Evolutionary conservation across 2,797 vertebrate genomes (phyloP), one percentile per base, ranked within the genome.

Genomic region (Gymnothorax javanicus): DNA sequence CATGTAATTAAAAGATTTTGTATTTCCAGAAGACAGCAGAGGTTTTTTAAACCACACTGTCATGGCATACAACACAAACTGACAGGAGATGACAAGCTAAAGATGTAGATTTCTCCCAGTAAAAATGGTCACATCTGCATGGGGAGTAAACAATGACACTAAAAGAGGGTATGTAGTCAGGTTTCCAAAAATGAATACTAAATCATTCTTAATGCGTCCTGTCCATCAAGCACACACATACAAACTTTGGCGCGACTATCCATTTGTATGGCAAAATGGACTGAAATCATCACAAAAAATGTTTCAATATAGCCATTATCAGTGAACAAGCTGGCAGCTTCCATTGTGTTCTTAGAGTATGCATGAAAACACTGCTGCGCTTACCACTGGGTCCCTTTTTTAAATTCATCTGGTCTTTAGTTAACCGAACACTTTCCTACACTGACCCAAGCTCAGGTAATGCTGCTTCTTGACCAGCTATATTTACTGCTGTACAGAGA

Each of bases 11-110:
- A 85, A 75, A 33, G 67, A 13, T 54, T 9, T 27, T 79, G 60
- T 86, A 15, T 86, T 43, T 81, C 73, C 11, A 33, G n/a, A n/a
- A 43, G 59, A 64, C 13, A 11, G 8, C 17, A 0, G 33, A 17
- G 83, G 60, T 88, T 57, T 84, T 86, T 93, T 92, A 82, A 82
- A 87, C 86, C 59, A 85, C 7, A 15, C 43, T 56, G 64, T 87
- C 82, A 86, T 86, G 90, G 89, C 8, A 85, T 89, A 90, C 91
- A 89, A 90, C 87, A 90, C 20, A 69, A 90, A 88, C 71, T 92
- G 91, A 91, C 93, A 93, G 91, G 90, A 91, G 89, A 91, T 91
- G 88, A 87, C 85, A 87, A 67, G 87, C 90, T 93, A 93, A 94
- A 91, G 89, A 93, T 91, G 92, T 86, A 92, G 89, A 50, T 23